A percentile compares a stretch with the other conserved stretches of the same genome.
phyloP scores from a whole-genome alignment of 2,888 invertebrate species.

The Drosophila nr. perissopoda region DNA sequence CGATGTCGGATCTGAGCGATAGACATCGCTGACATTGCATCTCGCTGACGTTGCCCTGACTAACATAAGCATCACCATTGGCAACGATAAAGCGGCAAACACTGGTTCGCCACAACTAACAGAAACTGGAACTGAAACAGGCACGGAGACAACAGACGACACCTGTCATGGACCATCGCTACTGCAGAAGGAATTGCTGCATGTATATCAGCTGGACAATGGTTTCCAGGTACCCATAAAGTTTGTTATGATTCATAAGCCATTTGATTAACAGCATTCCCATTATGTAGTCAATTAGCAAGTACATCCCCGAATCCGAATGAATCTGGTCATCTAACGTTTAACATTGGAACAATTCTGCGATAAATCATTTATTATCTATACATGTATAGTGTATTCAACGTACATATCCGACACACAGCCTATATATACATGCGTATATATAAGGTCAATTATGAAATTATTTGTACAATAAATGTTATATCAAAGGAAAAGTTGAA shows the following conservation, averaged over 20 bases:
- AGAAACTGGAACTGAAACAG: neutral
- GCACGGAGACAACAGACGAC: neutral
- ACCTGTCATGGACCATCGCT: conserved; percentile 26
- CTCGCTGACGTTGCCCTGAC: conserved; percentile 42
- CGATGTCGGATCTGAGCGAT: neutral
- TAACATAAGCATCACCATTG: conserved; percentile 9
- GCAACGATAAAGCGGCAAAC: conserved; percentile 5
- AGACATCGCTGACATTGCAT: conserved; percentile 48
- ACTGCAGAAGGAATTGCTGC: conserved; percentile 36
- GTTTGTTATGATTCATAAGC: neutral
- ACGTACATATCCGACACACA: neutral
- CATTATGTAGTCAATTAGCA: conserved; percentile 1
- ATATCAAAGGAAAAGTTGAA: conserved; percentile 12
- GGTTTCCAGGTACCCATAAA: neutral
- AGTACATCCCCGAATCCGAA: conserved; percentile 12
- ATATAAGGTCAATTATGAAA: conserved; percentile 4
- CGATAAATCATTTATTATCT: neutral
- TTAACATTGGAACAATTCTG: neutral
- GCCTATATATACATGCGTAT: neutral
- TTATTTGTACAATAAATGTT: conserved; percentile 39
- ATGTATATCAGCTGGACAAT: conserved; percentile 35
- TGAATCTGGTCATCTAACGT: neutral
- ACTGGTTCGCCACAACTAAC: neutral
- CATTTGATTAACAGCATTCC: neutral
- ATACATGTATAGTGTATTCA: neutral